Percentiles rank a stretch among this genome's conserved stretches.
Conservation (phyloP, 1,140 invertebrate species). For the Sminthurinus signatus region DNA sequence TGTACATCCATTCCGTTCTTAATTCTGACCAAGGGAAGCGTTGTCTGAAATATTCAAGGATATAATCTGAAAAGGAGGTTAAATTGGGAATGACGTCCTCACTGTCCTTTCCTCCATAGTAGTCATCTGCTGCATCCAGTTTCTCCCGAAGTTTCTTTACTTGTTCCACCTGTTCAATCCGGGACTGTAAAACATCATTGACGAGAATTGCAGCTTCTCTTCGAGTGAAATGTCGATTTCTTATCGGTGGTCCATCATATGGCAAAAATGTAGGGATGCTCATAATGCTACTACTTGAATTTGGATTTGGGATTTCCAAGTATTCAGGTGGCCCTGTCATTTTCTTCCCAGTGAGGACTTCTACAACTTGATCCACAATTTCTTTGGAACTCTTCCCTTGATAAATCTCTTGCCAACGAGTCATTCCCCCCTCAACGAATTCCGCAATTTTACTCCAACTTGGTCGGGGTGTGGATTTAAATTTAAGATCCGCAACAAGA, state of each 20-base stretch:
- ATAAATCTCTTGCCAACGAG: conserved; percentile 1
- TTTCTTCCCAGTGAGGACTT: conserved; percentile 20
- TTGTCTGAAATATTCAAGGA: conserved; percentile 20
- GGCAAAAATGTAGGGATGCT: conserved; percentile 23
- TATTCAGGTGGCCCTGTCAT: conserved; percentile 8
- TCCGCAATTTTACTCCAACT: conserved; percentile 26
- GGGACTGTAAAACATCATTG: conserved; percentile 15
- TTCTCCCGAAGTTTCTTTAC: neutral
- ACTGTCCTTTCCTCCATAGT: neutral
- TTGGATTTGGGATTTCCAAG: conserved; percentile 2
- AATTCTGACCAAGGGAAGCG: neutral
- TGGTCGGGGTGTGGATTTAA: conserved; percentile 25
- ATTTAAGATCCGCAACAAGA: conserved; percentile 1
- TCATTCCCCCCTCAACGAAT: neutral
- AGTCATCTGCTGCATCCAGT: conserved; percentile 11
- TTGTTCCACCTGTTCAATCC: conserved; percentile 5
- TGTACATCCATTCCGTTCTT: conserved; percentile 26
- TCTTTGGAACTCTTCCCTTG: conserved; percentile 14
- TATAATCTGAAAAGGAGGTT: conserved; percentile 14
- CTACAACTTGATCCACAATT: conserved; percentile 19
- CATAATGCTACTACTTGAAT: neutral
- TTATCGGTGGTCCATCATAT: conserved; percentile 1
- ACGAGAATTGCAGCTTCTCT: conserved; percentile 13
- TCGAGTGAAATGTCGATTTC: neutral
- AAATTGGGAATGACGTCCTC: neutral